Evolutionary conservation across 2,888 invertebrate genomes (phyloP).

Genomic region (Amiota communis): DNA sequence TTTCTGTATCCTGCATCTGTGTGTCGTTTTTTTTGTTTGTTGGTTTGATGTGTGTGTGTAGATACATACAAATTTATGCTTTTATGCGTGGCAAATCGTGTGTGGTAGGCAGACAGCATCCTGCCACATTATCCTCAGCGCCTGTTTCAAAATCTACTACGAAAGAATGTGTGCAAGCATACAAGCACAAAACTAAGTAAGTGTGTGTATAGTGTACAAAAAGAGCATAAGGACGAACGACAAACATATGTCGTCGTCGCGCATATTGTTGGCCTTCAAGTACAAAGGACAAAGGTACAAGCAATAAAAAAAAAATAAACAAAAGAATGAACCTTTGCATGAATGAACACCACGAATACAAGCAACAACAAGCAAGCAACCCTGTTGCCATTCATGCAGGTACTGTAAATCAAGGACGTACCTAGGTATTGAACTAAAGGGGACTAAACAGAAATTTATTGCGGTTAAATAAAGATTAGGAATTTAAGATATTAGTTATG

Average conservation of each 20-base stretch:
- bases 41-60: no score
- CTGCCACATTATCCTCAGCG: slow-evolving; percentile 51
- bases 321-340: background rate
- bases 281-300: slow-evolving; percentile 34
- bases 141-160: slow-evolving; percentile 66
- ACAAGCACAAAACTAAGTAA: slow-evolving; percentile 36
- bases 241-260: background rate
- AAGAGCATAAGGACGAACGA: background rate
- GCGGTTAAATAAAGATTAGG: no score
- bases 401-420: no score
- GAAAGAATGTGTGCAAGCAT: slow-evolving; percentile 66
- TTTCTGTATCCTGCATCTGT: background rate
- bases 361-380: no score
- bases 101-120: slow-evolving; percentile 31
- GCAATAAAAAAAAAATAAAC: slow-evolving; percentile 40
- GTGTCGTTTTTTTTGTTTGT: slow-evolving; percentile 18
- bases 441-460: no score
- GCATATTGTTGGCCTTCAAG: background rate
- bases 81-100: background rate
- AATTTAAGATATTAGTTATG: no score
- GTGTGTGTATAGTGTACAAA: background rate
- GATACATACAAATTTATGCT: no score
- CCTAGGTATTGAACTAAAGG: no score
- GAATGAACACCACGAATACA: background rate
- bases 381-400: no score